These are phyloP conservation scores for Thomomys bottae DNA, from an alignment of 2,113 vertebrate genomes.

Conservation along the genomic window DNA sequence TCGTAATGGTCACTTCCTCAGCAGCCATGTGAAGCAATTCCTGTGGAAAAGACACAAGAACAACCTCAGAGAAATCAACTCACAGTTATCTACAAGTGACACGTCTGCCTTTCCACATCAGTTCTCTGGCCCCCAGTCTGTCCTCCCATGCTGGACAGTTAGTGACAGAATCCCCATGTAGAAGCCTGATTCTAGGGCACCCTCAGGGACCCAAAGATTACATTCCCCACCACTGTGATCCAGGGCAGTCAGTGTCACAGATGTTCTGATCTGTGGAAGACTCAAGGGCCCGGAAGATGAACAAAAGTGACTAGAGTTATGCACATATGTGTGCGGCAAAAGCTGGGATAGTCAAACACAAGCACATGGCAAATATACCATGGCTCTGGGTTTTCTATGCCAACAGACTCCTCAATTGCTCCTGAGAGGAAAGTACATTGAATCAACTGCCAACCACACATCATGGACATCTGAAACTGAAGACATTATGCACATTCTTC, in stretches of 20 bases:
- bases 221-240: background rate
- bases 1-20: conserved; percentile 87
- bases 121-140: background rate
- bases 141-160: background rate
- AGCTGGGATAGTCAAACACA: too few species aligned
- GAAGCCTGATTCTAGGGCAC: background rate
- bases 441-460: background rate
- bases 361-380: background rate
- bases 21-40: conserved; percentile 84
- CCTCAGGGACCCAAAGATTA: background rate
- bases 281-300: background rate
- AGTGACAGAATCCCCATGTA: background rate
- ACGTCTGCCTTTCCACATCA: background rate
- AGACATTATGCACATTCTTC: background rate
- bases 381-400: background rate
- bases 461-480: background rate
- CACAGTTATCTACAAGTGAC: background rate
- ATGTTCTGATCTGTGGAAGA: background rate
- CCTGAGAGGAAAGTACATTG: background rate
- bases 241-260: background rate
- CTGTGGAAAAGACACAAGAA: conserved; percentile 12
- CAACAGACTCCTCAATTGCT: background rate
- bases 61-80: background rate
- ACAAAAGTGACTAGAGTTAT: background rate
- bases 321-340: fast-evolving